These are phyloP conservation scores for Penaeus japonicus DNA, from an alignment of 1,140 invertebrate genomes.

Conservation along the genomic window DNA sequence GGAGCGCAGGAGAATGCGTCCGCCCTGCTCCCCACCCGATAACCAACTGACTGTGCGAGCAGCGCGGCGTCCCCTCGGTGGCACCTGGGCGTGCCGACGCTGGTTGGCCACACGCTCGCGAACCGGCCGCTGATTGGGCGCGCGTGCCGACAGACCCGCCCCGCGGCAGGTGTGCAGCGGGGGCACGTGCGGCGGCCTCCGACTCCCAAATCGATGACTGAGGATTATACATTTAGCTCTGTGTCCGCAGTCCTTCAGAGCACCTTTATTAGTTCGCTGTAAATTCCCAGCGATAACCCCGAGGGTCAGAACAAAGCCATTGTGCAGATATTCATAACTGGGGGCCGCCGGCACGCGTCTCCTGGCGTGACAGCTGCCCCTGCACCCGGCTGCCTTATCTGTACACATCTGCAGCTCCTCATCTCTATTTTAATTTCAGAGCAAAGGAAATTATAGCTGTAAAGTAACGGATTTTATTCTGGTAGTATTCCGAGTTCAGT, in stretches of 20 bases:
- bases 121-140: constrained; percentile 44
- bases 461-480: no score
- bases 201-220: constrained; percentile 46
- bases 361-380: no score
- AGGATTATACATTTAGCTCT: constrained; percentile 56
- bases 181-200: constrained; percentile 49
- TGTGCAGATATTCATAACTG: constrained; percentile 50
- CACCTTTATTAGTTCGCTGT: constrained; percentile 48
- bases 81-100: constrained; percentile 43
- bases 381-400: no score
- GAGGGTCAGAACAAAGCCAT: constrained; percentile 41
- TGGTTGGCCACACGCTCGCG: constrained; percentile 51
- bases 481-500: no score
- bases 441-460: no score
- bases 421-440: no score
- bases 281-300: constrained; percentile 46
- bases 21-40: constrained; percentile 47
- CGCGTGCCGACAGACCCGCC: constrained; percentile 55
- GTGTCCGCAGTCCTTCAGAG: constrained; percentile 52
- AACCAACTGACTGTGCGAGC: constrained; percentile 46
- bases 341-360: no score
- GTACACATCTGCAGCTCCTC: no score
- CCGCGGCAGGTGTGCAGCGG: constrained; percentile 53
- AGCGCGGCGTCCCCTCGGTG: constrained; percentile 19
- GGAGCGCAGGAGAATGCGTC: constrained; percentile 50